Base-by-base conservation (phyloP, 2,888 invertebrate genomes). In the Epinotia demarniana region DNA sequence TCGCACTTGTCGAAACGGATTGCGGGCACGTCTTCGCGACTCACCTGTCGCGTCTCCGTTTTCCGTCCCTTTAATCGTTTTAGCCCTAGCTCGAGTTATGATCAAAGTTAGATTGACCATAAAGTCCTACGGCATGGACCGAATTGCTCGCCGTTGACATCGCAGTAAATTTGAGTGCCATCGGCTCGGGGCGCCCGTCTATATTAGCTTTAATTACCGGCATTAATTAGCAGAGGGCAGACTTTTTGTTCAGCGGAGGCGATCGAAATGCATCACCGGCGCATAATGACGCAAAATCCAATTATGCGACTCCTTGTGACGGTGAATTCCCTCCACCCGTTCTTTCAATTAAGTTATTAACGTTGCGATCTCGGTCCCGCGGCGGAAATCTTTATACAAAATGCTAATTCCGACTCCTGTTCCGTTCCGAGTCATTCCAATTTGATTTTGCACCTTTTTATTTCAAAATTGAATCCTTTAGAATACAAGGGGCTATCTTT, bases 121-220 rank as follows among this genome's bases (percentile, higher is more conserved):
- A 67, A 75, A 72, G 67, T 75, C 75, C 66, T 60, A 18, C 33
- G 60, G 64, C 70, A 60, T 71, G 58, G 60, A 60, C 71, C 53
- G 23, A 60, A 64, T 58, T 55, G 55, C 55, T 55, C 72, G 46
- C 27, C 76, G 63, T 72, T 73, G 69, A 69, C 64, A 53, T 72
- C 23, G 58, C 49, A 70, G 53, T 77, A 73, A 71, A 77, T 73
- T 75, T 72, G 57, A 75, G 66, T 61, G 43, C 57, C 63, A 46
- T 55, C 69, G 61, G 27, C 68, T 66, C 62, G 39, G 62, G 16
- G 73, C 68, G 57, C 80, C 82, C 72, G 78, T 80, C 78, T 81
- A 78, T 81, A 82, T 83, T 82, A 78, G 81, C 83, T 83, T 85
- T 84, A 86, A 86, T 86, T 84, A 86, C 81, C 80, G 78, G 66